These are phyloP conservation scores for Hypomecis atomaria DNA, from an alignment of 2,888 invertebrate species.

Conservation along the genomic window DNA sequence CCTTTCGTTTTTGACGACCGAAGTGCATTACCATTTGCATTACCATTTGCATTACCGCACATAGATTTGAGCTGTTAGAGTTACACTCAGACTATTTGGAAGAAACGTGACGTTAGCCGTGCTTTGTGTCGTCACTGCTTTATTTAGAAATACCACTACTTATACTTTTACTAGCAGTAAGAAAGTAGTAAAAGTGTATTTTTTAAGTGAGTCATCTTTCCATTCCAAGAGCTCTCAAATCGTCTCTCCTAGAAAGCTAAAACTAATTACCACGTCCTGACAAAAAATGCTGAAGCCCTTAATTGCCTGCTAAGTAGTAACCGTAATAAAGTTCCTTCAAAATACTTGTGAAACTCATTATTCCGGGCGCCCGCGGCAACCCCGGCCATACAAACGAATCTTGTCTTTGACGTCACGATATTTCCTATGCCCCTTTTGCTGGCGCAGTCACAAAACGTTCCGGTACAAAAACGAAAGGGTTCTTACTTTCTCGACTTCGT, in stretches of 20 bases:
- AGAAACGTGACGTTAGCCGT: no score
- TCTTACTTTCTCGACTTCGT: conserved; percentile 29
- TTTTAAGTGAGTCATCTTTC: neutral
- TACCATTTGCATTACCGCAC: no score
- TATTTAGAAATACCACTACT: no score
- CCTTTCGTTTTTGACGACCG: no score
- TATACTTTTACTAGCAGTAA: no score
- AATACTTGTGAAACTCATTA: conserved; percentile 66
- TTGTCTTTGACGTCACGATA: conserved; percentile 51
- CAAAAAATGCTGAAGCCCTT: conserved; percentile 58
- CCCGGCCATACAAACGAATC: conserved; percentile 46
- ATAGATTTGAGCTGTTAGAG: no score
- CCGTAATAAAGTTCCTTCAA: conserved; percentile 59
- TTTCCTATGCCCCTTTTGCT: conserved; percentile 51
- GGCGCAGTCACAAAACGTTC: conserved; percentile 40
- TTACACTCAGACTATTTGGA: no score
- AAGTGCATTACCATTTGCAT: no score
- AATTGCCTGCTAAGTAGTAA: conserved; percentile 61
- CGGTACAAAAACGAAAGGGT: conserved; percentile 42
- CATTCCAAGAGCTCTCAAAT: conserved; percentile 30
- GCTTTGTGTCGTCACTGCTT: no score
- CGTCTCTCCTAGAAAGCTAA: conserved; percentile 33
- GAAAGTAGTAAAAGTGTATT: neutral
- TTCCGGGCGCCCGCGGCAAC: conserved; percentile 51
- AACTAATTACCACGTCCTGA: conserved; percentile 53